Evolutionary conservation across 1,140 invertebrate species (phyloP).

Genomic region (Nixonia krombeini): DNA sequence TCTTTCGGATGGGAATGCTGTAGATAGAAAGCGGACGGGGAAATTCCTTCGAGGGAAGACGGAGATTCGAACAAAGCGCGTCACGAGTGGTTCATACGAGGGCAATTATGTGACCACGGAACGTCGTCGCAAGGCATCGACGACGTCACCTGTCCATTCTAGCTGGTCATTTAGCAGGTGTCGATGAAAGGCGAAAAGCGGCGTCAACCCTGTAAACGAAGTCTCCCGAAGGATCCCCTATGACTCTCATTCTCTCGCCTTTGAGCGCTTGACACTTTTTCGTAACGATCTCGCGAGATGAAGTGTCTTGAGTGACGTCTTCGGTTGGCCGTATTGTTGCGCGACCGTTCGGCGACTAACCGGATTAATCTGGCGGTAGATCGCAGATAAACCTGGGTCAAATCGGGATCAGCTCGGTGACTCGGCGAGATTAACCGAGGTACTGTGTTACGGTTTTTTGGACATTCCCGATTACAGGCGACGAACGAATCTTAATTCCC

Average conservation of each 20-base stretch:
- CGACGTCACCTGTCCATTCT: background rate
- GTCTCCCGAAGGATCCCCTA: background rate
- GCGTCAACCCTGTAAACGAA: background rate
- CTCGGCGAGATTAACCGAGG: slow-evolving; percentile 35
- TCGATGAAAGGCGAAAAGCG: background rate
- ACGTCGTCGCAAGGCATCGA: too few relatives aligned
- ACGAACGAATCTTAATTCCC: background rate
- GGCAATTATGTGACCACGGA: background rate
- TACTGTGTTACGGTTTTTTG: too few relatives aligned
- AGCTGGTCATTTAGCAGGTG: background rate
- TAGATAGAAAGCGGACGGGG: too few relatives aligned
- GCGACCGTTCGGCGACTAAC: slow-evolving; percentile 47
- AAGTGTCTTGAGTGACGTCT: slow-evolving; percentile 37
- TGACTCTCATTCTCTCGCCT: too few relatives aligned
- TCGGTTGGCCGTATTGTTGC: slow-evolving; percentile 29
- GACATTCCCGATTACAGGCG: too few relatives aligned
- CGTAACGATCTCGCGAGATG: background rate
- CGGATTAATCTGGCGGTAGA: slow-evolving; percentile 29
- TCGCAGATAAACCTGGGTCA: slow-evolving; percentile 52
- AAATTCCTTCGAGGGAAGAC: background rate
- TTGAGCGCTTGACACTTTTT: background rate
- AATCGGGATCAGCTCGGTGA: slow-evolving; percentile 59
- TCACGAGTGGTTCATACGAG: background rate
- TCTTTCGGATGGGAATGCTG: too few relatives aligned
- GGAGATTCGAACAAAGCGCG: too few relatives aligned